Conservation (phyloP, 2,797 vertebrate species). For the Decapterus maruadsi region DNA sequence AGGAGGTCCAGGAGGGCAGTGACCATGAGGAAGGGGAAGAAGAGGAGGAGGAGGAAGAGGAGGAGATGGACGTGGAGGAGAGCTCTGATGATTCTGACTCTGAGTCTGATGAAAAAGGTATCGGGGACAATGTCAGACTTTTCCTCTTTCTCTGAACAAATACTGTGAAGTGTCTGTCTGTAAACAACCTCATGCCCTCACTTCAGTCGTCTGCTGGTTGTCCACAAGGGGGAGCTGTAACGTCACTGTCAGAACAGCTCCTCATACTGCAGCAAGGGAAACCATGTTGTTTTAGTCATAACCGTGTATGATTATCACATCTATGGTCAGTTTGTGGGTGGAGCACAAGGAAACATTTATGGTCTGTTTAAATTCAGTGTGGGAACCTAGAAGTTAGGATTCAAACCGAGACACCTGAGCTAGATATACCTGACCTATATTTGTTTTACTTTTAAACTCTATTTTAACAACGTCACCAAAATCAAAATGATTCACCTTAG, state of each 20-base stretch:
- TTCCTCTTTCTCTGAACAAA: background rate
- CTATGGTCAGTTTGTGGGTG: too few relatives aligned
- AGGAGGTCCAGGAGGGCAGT: conserved; percentile 89
- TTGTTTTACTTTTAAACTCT: background rate
- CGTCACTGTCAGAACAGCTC: background rate
- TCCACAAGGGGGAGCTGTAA: conserved; percentile 45
- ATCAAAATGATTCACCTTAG: too few relatives aligned
- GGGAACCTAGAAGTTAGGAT: background rate
- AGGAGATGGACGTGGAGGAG: conserved; percentile 94
- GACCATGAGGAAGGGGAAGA: conserved; percentile 95
- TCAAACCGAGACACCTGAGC: background rate
- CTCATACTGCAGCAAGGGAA: background rate
- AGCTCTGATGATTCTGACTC: conserved; percentile 98
- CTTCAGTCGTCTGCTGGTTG: background rate
- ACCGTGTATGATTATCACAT: background rate
- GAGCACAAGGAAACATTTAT: background rate
- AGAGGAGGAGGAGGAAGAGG: conserved; percentile 93
- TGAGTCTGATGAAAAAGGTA: conserved; percentile 96
- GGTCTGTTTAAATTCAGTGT: too few relatives aligned
- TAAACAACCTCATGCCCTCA: background rate
- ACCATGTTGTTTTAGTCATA: background rate
- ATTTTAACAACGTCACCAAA: background rate
- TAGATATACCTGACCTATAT: background rate
- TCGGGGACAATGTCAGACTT: accelerated
- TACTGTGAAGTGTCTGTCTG: background rate